Percentiles rank a stretch among this genome's conserved stretches.
phyloP scores from a whole-genome alignment of 64 coral and sea anemone genomes.

The Stichodactyla helianthus region DNA sequence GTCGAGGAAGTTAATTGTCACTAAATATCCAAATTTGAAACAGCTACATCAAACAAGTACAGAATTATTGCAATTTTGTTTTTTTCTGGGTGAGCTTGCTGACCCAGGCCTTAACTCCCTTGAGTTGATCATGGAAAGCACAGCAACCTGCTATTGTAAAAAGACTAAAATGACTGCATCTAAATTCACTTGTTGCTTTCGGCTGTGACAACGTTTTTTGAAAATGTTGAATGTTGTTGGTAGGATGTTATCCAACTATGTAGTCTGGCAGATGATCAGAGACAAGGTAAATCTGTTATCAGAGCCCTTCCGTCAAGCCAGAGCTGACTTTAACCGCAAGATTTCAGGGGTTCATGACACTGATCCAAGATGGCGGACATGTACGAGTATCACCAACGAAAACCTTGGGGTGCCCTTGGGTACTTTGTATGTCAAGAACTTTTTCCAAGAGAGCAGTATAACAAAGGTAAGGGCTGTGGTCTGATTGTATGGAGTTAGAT shows the following conservation, averaged over 20 bases:
- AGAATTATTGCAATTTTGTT: too few relatives aligned
- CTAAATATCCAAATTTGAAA: too few relatives aligned
- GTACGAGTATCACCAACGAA: slow-evolving; percentile 97
- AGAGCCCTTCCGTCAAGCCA: slow-evolving; percentile 79
- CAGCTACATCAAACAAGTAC: too few relatives aligned
- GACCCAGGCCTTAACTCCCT: too few relatives aligned
- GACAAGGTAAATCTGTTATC: slow-evolving; percentile 89
- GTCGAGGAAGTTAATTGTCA: too few relatives aligned
- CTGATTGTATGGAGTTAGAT: not conserved
- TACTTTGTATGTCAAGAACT: slow-evolving; percentile 78
- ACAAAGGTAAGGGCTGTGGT: slow-evolving; percentile 27
- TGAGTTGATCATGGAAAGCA: too few relatives aligned
- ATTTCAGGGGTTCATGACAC: slow-evolving; percentile 93
- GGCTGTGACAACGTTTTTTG: too few relatives aligned
- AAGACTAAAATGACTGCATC: too few relatives aligned
- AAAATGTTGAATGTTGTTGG: not conserved
- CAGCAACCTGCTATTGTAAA: too few relatives aligned
- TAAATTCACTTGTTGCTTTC: too few relatives aligned
- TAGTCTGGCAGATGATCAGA: slow-evolving; percentile 95
- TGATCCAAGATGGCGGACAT: slow-evolving; percentile 93
- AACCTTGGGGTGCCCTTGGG: slow-evolving; percentile 96
- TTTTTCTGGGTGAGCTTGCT: too few relatives aligned
- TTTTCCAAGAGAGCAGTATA: slow-evolving; percentile 68
- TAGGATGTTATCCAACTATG: slow-evolving; percentile 94
- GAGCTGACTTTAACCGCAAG: slow-evolving; percentile 81